These are phyloP conservation scores for Nicator chloris DNA, from an alignment of 2,113 vertebrate species.

Conservation along the genomic window DNA sequence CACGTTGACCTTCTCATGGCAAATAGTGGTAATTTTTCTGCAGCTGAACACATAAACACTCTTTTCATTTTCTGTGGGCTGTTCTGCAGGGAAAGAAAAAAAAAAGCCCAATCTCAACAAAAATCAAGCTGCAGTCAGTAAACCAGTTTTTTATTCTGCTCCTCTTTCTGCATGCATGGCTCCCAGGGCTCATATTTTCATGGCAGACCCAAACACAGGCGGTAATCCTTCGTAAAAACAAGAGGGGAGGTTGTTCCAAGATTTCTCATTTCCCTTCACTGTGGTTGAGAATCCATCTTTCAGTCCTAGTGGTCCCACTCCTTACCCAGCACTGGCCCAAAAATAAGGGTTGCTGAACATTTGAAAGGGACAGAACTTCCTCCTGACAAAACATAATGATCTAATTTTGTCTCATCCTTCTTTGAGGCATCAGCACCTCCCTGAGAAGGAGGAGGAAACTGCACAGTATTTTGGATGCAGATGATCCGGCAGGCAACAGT, in stretches of 20 bases:
- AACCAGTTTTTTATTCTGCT: not conserved
- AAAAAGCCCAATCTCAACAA: not conserved
- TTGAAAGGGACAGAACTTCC: not conserved
- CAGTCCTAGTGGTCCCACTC: not conserved
- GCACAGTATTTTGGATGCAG: not conserved
- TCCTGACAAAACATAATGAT: not conserved
- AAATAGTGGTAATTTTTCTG: not conserved
- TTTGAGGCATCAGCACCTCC: conserved; percentile 50
- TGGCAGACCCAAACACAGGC: not conserved
- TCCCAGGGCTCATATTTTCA: not conserved
- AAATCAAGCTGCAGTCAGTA: not conserved
- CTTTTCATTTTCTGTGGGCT: not conserved
- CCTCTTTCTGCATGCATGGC: not conserved
- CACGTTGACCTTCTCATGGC: not conserved
- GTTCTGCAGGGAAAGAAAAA: not conserved
- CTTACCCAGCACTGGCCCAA: not conserved
- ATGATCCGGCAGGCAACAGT: not conserved
- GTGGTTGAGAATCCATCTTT: not conserved
- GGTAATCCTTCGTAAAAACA: not conserved
- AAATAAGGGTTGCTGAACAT: not conserved
- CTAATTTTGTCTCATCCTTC: not conserved
- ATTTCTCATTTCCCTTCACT: not conserved
- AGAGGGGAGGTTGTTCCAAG: not conserved
- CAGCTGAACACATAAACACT: conserved; percentile 1
- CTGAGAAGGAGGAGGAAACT: conserved; percentile 40